Base-by-base conservation (phyloP, 2,797 vertebrate species). In the Mormyrus hasselquistii region DNA sequence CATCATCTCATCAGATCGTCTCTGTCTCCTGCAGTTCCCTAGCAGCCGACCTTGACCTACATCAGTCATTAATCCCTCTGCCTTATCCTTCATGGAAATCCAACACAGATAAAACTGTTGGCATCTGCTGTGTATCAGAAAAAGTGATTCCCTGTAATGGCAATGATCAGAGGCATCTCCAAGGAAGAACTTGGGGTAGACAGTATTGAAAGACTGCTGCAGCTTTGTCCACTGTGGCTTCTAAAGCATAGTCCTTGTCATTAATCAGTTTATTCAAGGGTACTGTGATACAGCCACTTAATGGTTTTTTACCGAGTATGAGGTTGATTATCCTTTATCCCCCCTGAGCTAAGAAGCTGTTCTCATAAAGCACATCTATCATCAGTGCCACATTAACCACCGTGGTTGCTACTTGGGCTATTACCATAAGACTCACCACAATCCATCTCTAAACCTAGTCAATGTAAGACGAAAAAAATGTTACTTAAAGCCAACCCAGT, bases 301-400 rank as follows among this genome's bases (percentile, higher is more conserved):
- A 84, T 84, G 29, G 29, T 73, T 84, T 84, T 52, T 49, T 50
- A 84, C 79, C 22, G 82, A 4, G 22, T 52, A 25, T 84, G 49
- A 25, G n/a, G 49, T 84, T 84, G 44, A 84, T 49, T 84, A 22
- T 84, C 44, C 44, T 84, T 50, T 49, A 10, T 52, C 22, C n/a
- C 41, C 44, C 79, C 79, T 83, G 79, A 49, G 82, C n/a, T 25
- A 84, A 52, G 49, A 84, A 29, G 47, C 49, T 84, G n/a, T 52
- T 50, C 82, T 44, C 79, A 83, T 83, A 83, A 47, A n/a, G 79
- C 76, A n/a, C 44, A 84, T 84, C 44, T 84, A 84, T 84, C 82
- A 84, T 49, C 44, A 22, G 47, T 9, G n/a, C 49, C 82, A 84
- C 82, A 84, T 49, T 49, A 84, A 52, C 82, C 44, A 50, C 47